Evolutionary conservation across 2,888 invertebrate species (phyloP).

Genomic region (Mycalesis mineus): DNA sequence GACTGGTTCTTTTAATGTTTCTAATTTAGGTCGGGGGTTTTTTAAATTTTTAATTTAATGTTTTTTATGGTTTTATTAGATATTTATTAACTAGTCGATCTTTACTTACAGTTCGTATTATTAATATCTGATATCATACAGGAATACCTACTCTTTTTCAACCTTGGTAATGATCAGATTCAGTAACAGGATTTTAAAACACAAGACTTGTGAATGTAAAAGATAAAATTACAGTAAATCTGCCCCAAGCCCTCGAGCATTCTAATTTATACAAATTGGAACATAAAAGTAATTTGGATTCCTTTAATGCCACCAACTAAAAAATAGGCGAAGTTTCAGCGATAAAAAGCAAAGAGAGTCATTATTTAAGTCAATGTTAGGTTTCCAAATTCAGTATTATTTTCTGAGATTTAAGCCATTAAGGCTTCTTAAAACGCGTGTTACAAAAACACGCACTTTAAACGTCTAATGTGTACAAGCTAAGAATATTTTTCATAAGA

Average conservation of each 20-base stretch:
- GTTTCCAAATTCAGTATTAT: not conserved
- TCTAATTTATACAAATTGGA: conserved; percentile 15
- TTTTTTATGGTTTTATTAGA: too few species aligned
- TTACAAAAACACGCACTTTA: too few species aligned
- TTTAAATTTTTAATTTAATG: too few species aligned
- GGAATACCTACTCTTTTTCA: not conserved
- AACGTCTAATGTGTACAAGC: too few species aligned
- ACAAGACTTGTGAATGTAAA: not conserved
- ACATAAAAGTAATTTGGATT: conserved; percentile 12
- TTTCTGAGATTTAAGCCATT: too few species aligned
- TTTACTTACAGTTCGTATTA: too few species aligned
- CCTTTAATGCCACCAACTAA: conserved; percentile 5
- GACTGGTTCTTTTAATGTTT: too few species aligned
- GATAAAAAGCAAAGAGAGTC: not conserved
- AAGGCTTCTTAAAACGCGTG: too few species aligned
- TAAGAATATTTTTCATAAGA: too few species aligned
- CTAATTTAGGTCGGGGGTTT: too few species aligned
- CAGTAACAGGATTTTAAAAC: not conserved
- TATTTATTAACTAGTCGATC: too few species aligned
- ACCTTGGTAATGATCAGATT: not conserved
- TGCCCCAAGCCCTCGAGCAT: conserved; percentile 1
- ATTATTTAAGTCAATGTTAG: not conserved
- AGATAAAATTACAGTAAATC: conserved; percentile 10
- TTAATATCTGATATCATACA: too few species aligned
- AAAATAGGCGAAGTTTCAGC: conserved; percentile 3